Percentiles rank a stretch among this genome's conserved stretches.
Evolutionary conservation across 2,888 invertebrate species (phyloP).

Genomic region (Hirtodrosophila alboralis): DNA sequence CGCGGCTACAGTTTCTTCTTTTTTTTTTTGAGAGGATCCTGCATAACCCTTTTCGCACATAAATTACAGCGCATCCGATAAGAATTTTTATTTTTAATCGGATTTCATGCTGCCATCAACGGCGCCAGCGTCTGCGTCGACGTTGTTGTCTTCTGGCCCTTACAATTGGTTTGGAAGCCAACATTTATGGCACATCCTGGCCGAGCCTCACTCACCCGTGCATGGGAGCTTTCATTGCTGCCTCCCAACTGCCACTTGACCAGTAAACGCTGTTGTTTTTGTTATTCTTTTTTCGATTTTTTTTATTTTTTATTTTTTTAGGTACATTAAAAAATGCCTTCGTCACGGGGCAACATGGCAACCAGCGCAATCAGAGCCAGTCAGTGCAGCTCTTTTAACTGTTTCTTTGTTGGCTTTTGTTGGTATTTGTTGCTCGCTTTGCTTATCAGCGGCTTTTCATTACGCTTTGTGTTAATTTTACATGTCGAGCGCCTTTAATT

Average conservation of each 20-base stretch:
- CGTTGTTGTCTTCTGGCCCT: constrained; percentile 46
- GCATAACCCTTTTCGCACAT: constrained; percentile 82
- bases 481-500: constrained; percentile 62
- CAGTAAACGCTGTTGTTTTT: constrained; percentile 36
- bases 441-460: constrained; percentile 81
- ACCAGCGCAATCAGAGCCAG: constrained; percentile 29
- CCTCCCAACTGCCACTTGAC: constrained; percentile 65
- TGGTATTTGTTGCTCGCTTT: constrained; percentile 71
- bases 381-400: constrained; percentile 23
- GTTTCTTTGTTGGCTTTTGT: constrained; percentile 50
- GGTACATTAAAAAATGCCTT: constrained; percentile 71
- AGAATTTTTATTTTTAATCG: constrained; percentile 82
- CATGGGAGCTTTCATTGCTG: constrained; percentile 46
- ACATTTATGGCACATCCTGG: constrained; percentile 77
- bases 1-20: constrained; percentile 65
- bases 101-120: constrained; percentile 79
- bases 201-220: constrained; percentile 56
- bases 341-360: constrained; percentile 40
- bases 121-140: constrained; percentile 59
- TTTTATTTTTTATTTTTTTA: constrained; percentile 29
- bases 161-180: constrained; percentile 61
- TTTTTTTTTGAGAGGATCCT: constrained; percentile 30
- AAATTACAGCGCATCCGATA: constrained; percentile 82
- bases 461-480: constrained; percentile 80
- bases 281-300: constrained; percentile 3